Percentiles rank a stretch among this genome's conserved stretches.
phyloP scores from a whole-genome alignment of 2,113 vertebrate species.

The Opisthocomus hoazin region DNA sequence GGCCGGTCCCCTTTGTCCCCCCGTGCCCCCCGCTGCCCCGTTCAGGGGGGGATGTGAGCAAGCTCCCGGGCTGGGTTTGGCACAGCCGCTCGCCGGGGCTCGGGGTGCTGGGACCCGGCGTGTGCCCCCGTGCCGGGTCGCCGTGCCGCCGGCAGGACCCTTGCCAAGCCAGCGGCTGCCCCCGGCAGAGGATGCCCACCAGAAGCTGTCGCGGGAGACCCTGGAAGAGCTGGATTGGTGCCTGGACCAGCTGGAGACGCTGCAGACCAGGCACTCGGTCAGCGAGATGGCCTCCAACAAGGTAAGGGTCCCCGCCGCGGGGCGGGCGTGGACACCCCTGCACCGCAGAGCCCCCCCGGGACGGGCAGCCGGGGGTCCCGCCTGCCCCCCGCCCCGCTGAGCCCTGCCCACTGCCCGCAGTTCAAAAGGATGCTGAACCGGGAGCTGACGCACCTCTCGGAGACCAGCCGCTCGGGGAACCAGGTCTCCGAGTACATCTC shows the following conservation, averaged over 20 bases:
- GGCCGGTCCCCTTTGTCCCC: background rate
- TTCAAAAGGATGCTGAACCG: constrained; percentile 95
- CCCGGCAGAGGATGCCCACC: constrained; percentile 82
- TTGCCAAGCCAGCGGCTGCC: background rate
- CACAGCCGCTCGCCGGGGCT: background rate
- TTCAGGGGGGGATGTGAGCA: background rate
- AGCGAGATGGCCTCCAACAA: constrained; percentile 80
- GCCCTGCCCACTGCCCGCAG: constrained; percentile 58
- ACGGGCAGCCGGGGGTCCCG: background rate
- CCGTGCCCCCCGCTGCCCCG: fast-evolving
- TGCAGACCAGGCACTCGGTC: constrained; percentile 83
- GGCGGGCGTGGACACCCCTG: fast-evolving
- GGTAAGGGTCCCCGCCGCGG: background rate
- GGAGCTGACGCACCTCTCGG: constrained; percentile 89
- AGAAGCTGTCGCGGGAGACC: constrained; percentile 86
- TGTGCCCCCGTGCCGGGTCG: background rate
- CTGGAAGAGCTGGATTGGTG: constrained; percentile 96
- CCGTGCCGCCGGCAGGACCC: background rate
- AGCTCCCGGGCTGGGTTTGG: fast-evolving
- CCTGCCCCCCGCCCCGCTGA: fast-evolving
- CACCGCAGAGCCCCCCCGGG: fast-evolving
- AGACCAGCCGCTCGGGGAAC: constrained; percentile 91
- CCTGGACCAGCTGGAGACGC: constrained; percentile 90
- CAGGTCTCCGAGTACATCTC: constrained; percentile 95
- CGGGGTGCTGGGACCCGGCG: fast-evolving